phyloP scores from a whole-genome alignment of 2,888 invertebrate species.

The Melangyna quadrimaculata region DNA sequence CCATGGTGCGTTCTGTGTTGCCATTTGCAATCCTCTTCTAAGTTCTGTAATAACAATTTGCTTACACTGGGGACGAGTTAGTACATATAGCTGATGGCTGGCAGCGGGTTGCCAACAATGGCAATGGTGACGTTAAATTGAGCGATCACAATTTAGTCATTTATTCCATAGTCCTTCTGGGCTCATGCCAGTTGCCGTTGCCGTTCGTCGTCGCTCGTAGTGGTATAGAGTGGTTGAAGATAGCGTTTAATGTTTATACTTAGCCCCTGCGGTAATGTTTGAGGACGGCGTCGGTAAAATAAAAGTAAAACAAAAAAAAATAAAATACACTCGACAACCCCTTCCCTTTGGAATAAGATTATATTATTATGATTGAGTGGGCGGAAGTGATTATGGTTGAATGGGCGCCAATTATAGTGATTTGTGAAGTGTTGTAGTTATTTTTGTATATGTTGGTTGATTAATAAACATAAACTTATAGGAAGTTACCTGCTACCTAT shows the following conservation, averaged over 20 bases:
- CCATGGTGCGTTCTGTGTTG: conserved; percentile 36
- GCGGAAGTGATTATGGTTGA: conserved; percentile 45
- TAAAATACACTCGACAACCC: background rate
- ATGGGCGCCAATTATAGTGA: conserved; percentile 42
- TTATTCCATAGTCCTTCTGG: conserved; percentile 45
- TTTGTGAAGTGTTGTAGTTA: conserved; percentile 33
- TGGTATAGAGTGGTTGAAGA: conserved; percentile 41
- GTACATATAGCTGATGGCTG: too few species aligned
- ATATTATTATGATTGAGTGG: conserved; percentile 11
- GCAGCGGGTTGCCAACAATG: conserved; percentile 40
- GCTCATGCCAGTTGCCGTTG: background rate
- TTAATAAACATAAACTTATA: background rate
- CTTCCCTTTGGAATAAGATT: background rate
- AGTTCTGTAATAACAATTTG: conserved; percentile 56
- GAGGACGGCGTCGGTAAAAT: conserved; percentile 26
- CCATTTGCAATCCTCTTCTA: conserved; percentile 25
- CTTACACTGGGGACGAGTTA: conserved; percentile 8
- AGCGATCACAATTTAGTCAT: conserved; percentile 69
- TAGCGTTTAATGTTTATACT: conserved; percentile 41
- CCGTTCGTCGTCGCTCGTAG: background rate
- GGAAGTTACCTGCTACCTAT: too few species aligned
- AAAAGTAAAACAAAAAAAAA: background rate
- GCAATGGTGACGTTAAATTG: conserved; percentile 63
- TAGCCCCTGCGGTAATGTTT: conserved; percentile 21
- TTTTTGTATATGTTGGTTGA: background rate